These are phyloP conservation scores for Telmatochromis sp. DNA, from an alignment of 2,113 vertebrate genomes.

Conservation along the genomic window DNA sequence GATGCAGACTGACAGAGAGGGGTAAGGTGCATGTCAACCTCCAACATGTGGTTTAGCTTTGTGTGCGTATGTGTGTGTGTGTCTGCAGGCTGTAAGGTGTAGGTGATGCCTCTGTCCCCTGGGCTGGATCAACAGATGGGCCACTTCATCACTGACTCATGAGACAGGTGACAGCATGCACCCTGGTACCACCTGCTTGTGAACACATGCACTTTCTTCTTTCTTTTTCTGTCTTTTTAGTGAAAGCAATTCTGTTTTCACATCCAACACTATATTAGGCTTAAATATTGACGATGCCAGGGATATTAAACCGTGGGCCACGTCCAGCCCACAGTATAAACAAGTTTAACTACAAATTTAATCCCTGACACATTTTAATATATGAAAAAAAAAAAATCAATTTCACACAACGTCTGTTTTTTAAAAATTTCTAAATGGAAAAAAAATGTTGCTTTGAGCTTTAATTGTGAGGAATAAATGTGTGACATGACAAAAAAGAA, in stretches of 20 bases:
- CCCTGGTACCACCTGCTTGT: background rate
- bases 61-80: background rate
- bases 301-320: background rate
- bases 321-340: background rate
- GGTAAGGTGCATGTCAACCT: constrained; percentile 10
- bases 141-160: constrained; percentile 49
- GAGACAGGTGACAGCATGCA: constrained; percentile 38
- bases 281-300: background rate
- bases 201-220: background rate
- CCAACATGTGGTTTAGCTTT: background rate
- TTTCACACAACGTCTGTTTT: background rate
- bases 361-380: background rate
- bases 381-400: background rate
- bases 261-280: background rate
- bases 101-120: constrained; percentile 33
- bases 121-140: constrained; percentile 46
- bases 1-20: constrained; percentile 22
- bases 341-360: background rate
- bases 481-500: background rate
- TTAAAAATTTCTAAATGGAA: background rate
- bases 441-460: background rate
- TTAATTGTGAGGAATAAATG: background rate
- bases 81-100: constrained; percentile 14
- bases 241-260: background rate
- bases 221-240: background rate